These are phyloP conservation scores for Xiphophorus maculatus DNA, from an alignment of 2,113 vertebrate species.

Conservation along the genomic window DNA sequence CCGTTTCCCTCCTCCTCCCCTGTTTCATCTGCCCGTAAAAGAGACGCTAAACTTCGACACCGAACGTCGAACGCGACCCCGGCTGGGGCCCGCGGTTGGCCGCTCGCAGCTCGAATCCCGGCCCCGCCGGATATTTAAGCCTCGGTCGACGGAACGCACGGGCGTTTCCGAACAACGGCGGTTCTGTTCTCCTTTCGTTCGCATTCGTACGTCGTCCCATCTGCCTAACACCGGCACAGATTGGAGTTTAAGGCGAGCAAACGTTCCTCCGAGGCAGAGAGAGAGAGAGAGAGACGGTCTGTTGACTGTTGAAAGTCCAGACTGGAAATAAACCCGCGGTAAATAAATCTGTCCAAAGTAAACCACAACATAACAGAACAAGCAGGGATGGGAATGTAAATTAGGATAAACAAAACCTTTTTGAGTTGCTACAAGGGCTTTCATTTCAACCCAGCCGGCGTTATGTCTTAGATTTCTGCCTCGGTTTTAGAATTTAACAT, in stretches of 20 bases:
- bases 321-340: not conserved
- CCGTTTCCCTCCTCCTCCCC: not conserved
- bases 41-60: not conserved
- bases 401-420: not conserved
- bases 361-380: not conserved
- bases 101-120: not conserved
- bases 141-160: too few species aligned
- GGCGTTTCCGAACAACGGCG: not conserved
- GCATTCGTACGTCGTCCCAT: slow-evolving; percentile 13
- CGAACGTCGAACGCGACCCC: not conserved
- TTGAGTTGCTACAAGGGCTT: not conserved
- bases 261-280: slow-evolving; percentile 32
- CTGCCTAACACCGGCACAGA: slow-evolving; percentile 49
- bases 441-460: not conserved
- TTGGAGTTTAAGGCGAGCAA: slow-evolving; percentile 46
- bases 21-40: not conserved
- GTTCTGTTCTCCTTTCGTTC: not conserved
- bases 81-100: not conserved
- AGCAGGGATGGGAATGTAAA: not conserved
- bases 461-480: too few species aligned
- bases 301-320: slow-evolving; percentile 4
- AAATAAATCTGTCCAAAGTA: not conserved
- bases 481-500: too few species aligned
- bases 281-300: not conserved
- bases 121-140: too few species aligned